Conservation (phyloP, 2,113 vertebrate genomes). For the Herpetotheres cachinnans region DNA sequence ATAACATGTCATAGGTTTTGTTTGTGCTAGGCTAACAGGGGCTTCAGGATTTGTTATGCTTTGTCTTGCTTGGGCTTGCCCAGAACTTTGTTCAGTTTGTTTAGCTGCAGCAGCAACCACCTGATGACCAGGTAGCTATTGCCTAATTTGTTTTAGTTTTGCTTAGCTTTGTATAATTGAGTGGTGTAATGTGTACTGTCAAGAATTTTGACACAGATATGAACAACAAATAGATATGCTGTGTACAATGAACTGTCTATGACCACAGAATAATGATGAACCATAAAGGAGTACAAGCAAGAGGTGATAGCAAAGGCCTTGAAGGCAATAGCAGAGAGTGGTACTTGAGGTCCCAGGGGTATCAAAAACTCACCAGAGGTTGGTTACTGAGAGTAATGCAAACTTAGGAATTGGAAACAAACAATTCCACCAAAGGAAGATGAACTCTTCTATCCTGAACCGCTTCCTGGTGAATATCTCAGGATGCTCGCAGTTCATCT, state of each 20-base stretch:
- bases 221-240: background rate
- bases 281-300: background rate
- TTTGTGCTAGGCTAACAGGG: background rate
- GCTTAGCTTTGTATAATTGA: background rate
- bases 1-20: background rate
- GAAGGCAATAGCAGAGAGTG: background rate
- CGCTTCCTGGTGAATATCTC: background rate
- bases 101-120: background rate
- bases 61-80: background rate
- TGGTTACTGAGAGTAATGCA: background rate
- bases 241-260: background rate
- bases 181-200: background rate
- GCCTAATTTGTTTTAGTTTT: background rate
- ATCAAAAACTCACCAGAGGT: background rate
- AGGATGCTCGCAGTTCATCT: background rate
- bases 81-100: background rate
- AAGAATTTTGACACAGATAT: background rate
- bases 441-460: background rate
- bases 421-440: background rate
- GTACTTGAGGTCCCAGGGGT: background rate
- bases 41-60: background rate
- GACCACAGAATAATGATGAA: background rate
- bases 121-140: background rate
- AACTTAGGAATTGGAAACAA: background rate
- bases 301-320: background rate